Conservation (phyloP, 2,113 vertebrate species). For the Pseudorhombus dupliciocellatus region DNA sequence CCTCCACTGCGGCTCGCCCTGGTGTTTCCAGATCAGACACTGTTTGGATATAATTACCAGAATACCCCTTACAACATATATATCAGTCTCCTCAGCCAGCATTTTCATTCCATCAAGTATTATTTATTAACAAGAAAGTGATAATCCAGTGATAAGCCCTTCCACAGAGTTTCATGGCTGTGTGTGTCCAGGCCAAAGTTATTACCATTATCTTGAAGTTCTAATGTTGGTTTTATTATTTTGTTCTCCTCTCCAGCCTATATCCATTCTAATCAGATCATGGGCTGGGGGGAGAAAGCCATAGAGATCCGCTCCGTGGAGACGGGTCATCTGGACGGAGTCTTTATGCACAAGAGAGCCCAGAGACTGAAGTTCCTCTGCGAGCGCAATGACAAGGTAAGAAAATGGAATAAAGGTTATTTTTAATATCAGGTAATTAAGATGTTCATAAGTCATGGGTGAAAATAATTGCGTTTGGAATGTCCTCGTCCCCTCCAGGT, state of each 20-base stretch:
- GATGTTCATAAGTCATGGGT: too few relatives aligned
- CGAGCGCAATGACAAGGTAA: conserved; percentile 99
- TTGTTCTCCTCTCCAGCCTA: conserved; percentile 87
- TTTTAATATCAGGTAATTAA: too few relatives aligned
- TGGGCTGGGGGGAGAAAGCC: conserved; percentile 99
- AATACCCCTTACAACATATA: too few relatives aligned
- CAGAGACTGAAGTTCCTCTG: conserved; percentile 99
- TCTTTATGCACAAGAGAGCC: conserved; percentile 99
- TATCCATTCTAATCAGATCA: conserved; percentile 99
- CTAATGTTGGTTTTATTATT: conserved; percentile 1
- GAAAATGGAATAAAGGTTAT: background rate
- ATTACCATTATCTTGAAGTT: too few relatives aligned
- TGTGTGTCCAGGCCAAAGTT: too few relatives aligned
- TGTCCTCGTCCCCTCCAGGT: conserved; percentile 80
- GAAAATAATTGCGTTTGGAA: background rate
- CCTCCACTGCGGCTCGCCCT: background rate
- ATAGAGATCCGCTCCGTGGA: conserved; percentile 99
- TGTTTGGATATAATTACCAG: too few relatives aligned
- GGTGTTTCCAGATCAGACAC: too few relatives aligned
- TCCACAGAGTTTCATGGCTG: too few relatives aligned
- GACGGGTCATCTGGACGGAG: conserved; percentile 97
- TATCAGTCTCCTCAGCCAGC: too few relatives aligned
- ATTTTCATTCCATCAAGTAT: too few relatives aligned
- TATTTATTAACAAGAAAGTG: too few relatives aligned
- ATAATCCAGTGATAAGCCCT: too few relatives aligned